A percentile compares a stretch with the other conserved stretches of the same genome.
Evolutionary conservation across 2,797 vertebrate genomes (phyloP).

Genomic region (Delichon dasypus): DNA sequence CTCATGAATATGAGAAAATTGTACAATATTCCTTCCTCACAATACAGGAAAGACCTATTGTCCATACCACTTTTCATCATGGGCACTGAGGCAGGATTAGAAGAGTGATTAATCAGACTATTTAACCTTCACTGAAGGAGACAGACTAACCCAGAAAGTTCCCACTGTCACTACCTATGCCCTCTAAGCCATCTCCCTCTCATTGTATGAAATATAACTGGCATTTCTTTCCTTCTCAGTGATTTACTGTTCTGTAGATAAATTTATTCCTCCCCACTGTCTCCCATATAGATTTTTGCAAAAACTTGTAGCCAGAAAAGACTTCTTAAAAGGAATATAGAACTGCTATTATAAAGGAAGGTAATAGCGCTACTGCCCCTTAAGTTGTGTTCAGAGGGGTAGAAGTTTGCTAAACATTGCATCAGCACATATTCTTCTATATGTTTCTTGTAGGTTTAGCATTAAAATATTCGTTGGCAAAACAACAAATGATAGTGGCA

Average conservation of each 20-base stretch:
- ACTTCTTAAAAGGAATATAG: background rate
- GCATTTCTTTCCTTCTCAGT: conserved; percentile 15
- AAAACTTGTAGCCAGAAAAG: background rate
- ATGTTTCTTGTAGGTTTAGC: background rate
- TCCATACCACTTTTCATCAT: background rate
- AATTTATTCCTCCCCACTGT: background rate
- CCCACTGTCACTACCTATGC: background rate
- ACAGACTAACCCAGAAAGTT: background rate
- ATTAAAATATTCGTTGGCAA: conserved; percentile 14
- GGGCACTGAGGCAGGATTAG: background rate
- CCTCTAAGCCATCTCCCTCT: background rate
- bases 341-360: background rate
- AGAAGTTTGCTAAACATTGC: background rate
- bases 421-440: background rate
- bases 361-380: background rate
- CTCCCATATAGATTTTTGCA: background rate
- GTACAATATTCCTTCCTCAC: background rate
- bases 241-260: conserved; percentile 48
- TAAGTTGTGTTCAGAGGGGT: background rate
- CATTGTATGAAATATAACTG: conserved; percentile 2
- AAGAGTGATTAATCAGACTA: background rate
- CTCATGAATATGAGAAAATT: background rate
- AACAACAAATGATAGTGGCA: background rate
- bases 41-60: background rate
- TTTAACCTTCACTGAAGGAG: background rate